Base-by-base conservation (phyloP, 2,797 vertebrate species). In the Hoplostethus mediterraneus region DNA sequence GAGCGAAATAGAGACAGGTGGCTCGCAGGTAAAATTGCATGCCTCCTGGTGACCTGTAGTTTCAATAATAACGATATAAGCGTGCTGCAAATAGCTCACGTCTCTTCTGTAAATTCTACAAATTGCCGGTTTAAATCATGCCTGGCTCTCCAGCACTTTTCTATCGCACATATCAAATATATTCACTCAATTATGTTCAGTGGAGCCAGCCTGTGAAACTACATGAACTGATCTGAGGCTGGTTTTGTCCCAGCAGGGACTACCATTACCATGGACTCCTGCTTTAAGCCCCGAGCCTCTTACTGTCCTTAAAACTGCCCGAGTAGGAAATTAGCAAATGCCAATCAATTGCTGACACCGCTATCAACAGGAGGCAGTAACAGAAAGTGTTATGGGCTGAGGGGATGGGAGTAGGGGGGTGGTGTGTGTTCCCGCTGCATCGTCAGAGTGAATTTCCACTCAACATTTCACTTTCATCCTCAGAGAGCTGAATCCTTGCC, bases 291-390 rank as follows among this genome's bases (percentile, higher is more conserved):
- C 67, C 28, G 0, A 85, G 88, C 81, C 71, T 64, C 63, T 67
- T 60, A 73, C 77, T 61, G 84, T 87, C 86, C 81, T 77, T 67
- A 80, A 67, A 67, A 85, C 77, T 74, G 60, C 31, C 68, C 56
- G 66, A 77, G 63, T 33, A 62, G 80, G 71, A 89, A 89, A 92
- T 92, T 90, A 87, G 75, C 79, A 90, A 92, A 90, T 80, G 90
- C 88, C 92, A 91, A 85, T 92, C 90, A 92, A 30, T 52, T 17
- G 16, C 83, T 79, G 84, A 87, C 84, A 66, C 79, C 28, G 61
- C 60, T 81, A 77, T 79, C 72, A 80, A 73, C 70, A 60, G 64
- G 59, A 73, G 81, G 61, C 68, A 47, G 67, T 47, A 16, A 63
- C 63, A 77, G 76, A 75, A 58, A 55, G 13, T 47, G 75, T 40